Base-by-base conservation (phyloP, 2,797 vertebrate genomes). In the Chlorospingus flavigularis region DNA sequence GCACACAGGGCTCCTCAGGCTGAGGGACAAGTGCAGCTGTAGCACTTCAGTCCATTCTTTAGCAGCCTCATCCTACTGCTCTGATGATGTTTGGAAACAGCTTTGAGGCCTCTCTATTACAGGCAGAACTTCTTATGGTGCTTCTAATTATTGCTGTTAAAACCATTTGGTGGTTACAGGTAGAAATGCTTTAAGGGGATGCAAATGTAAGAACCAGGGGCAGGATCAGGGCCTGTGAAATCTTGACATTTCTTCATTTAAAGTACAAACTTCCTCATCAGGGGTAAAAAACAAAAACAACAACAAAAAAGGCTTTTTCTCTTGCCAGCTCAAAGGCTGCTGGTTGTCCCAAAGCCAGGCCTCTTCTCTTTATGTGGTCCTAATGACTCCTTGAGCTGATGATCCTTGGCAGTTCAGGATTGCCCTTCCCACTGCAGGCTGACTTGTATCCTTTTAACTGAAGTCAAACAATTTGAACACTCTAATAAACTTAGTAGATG, bases 271-370 rank as follows among this genome's bases (percentile, higher is more conserved):
- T 71, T 71, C 13, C 4, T 74, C 6, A 65, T 50, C 13, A 21
- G 45, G 3, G 20, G 7, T 2, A 4, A 25, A 21, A 40, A 33
- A 1, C 13, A 33, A n/a, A n/a, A n/a, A n/a, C 31, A n/a, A n/a
- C 11, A 53, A 53, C 18, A 54, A 51, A 54, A 33, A 10, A 23
- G 2, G 5, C 11, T 48, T 66, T 60, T 79, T 43, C 4, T 31
- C 19, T 55, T 66, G 51, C n/a, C 43, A 73, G 40, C 47, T 28
- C n/a, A 78, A 65, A 84, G 28, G 33, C 35, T 37, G 17, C 62
- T 42, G n/a, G 37, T 31, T 39, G 25, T 78, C 31, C 3, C 3
- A 67, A 53, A 57, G 39, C 61, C 25, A 62, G 48, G 9, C 35
- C 39, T 68, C 33, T 88, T 74, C 11, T 10, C 11, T 65, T 63